Evolutionary conservation across 2,888 invertebrate species (phyloP), one percentile per base, ranked within the genome.

Genomic region (Lithophane ornitopus): DNA sequence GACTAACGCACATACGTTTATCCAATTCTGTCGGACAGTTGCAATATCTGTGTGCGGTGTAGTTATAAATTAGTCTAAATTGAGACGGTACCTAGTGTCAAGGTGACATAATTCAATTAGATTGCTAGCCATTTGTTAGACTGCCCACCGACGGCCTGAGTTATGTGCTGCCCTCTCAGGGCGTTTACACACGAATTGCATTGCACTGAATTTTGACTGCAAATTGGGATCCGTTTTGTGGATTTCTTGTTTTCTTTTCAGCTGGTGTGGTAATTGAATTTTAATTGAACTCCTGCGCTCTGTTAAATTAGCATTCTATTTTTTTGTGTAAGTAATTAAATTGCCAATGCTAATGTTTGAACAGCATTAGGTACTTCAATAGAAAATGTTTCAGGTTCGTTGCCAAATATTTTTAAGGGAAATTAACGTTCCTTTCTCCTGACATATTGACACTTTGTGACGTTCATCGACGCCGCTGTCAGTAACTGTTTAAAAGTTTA

Each of bases 71-170:
- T 93, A 93, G 88, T 80, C 89, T 88, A 90, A 93, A 94, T 92
- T 91, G 93, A 94, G 94, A 92, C 88, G 89, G 90, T 90, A 89
- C 89, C 89, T 89, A 89, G 88, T 90, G 93, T 88, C 91, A 92
- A 92, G 91, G 93, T 93, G 92, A 92, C 94, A 94, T 94, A 94
- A 94, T 93, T 94, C 94, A 94, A 94, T 94, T 94, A 93, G 91
- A 94, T 93, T 92, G 92, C 92, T 74, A 84, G 85, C 92, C 92
- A 92, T 94, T 94, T 92, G 91, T 94, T 92, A 93, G 82, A 82
- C 86, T 81, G 87, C 85, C 85, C 85, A 84, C 85, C 82, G 88
- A 87, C 86, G 86, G 86, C 79, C 88, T 92, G 92, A 92, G 88
- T 91, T 92, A 91, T 91, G 89, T 87, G 76, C 80, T 81, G 83